Evolutionary conservation across 2,888 invertebrate genomes (phyloP), one percentile per base, ranked within the genome.

Genomic region (Ophioninae sp.): DNA sequence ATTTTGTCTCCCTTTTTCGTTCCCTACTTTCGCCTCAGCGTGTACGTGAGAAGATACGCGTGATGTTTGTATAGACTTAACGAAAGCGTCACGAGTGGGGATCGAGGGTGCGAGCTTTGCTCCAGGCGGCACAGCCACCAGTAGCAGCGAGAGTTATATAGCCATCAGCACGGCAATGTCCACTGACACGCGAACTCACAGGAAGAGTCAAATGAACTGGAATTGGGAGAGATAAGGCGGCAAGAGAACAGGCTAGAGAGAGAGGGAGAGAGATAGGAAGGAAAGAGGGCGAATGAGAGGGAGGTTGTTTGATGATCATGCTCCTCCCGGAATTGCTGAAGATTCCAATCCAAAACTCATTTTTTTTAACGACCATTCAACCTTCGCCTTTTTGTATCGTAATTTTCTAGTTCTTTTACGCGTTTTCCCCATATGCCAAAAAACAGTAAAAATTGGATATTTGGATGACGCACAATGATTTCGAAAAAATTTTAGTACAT

Each of bases 181-280:
- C 82, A 85, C 82, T 86, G 86, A 86, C 86, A 87, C 87, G 86
- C 86, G 87, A 86, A 82, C 85, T 84, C 85, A 86, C 87, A 86
- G 87, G 86, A 86, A 86, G 87, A 87, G 86, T 87, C 86, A 86
- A 87, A 87, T 87, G 86, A 87, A 87, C 86, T 87, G 87, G 86
- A 86, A 86, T 87, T 86, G 83, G 85, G 84, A 84, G 85, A 85
- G 84, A 85, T 85, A 85, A 85, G 84, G 82, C 82, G 64, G 69
- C 79, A 71, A 73, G 79, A 79, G 79, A 79, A 59, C 73, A 22
- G 73, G 67, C 64, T 71, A 79, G 74, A 71, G 75, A 81, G 74
- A 78, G 73, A 69, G 78, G 71, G 74, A 80, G 77, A 69, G 64
- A 64, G 69, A 82, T 61, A 51, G 69, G 58, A 59, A 67, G 56